These are phyloP conservation scores for Lasioglossum leucozonium DNA, from an alignment of 2,888 invertebrate species.

Conservation along the genomic window DNA sequence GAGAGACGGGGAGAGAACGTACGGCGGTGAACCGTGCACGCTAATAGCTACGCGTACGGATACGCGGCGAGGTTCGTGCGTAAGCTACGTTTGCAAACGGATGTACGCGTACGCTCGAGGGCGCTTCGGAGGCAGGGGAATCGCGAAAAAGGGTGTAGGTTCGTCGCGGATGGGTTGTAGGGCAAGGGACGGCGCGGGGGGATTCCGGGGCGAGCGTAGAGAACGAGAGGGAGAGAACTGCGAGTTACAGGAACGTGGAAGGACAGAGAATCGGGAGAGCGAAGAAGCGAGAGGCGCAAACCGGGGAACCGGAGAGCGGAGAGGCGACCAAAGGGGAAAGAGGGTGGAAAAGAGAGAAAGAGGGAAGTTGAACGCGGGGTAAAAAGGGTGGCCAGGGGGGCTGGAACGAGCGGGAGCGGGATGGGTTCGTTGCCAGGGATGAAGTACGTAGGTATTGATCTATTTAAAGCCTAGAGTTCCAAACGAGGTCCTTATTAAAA, in stretches of 20 bases:
- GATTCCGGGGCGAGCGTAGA: neutral
- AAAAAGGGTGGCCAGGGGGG: slow-evolving; percentile 78
- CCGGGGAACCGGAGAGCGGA: slow-evolving; percentile 41
- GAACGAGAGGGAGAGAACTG: slow-evolving; percentile 51
- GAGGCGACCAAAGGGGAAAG: slow-evolving; percentile 53
- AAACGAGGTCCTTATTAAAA: slow-evolving; percentile 85
- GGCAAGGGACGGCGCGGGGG: slow-evolving; percentile 52
- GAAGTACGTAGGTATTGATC: slow-evolving; percentile 84
- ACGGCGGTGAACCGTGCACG: slow-evolving; percentile 49
- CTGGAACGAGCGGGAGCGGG: slow-evolving; percentile 75
- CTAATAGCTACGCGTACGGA: slow-evolving; percentile 57
- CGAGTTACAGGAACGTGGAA: slow-evolving; percentile 43
- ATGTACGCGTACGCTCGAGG: slow-evolving; percentile 51
- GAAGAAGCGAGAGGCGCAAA: slow-evolving; percentile 51
- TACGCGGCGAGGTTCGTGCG: slow-evolving; percentile 52
- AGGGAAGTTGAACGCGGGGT: slow-evolving; percentile 83
- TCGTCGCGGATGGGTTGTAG: slow-evolving; percentile 68
- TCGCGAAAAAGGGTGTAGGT: slow-evolving; percentile 74
- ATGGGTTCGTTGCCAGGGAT: slow-evolving; percentile 84
- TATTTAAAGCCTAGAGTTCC: slow-evolving; percentile 85
- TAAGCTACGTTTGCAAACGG: slow-evolving; percentile 56
- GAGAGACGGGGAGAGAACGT: slow-evolving; percentile 42
- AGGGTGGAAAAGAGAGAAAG: slow-evolving; percentile 57
- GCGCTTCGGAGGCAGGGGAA: slow-evolving; percentile 59
- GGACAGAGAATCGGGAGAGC: slow-evolving; percentile 43